Conservation (phyloP, 1,140 invertebrate genomes). For the Fopius arisanus region DNA sequence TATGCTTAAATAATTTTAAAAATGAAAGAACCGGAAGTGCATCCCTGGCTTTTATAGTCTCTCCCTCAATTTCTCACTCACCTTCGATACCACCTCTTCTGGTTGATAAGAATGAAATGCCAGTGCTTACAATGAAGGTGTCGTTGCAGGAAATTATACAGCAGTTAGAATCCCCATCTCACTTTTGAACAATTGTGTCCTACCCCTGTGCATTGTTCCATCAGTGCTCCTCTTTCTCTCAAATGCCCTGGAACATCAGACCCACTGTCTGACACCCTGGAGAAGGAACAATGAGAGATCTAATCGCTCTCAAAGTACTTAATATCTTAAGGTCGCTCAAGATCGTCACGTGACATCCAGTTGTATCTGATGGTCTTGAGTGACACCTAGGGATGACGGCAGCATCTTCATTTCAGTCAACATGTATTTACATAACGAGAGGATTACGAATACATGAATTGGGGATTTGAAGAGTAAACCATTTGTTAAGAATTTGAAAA, state of each 20-base stretch:
- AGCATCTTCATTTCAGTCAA: neutral
- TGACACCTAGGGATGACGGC: neutral
- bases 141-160: slow-evolving; percentile 68
- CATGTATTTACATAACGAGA: neutral
- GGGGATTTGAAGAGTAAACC: neutral
- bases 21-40: neutral
- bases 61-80: neutral
- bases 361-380: slow-evolving; percentile 39
- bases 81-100: neutral
- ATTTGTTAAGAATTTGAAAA: neutral
- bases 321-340: slow-evolving; percentile 63
- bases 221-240: slow-evolving; percentile 37
- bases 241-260: slow-evolving; percentile 39
- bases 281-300: slow-evolving; percentile 63
- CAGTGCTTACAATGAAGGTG: slow-evolving; percentile 62
- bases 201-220: slow-evolving; percentile 40
- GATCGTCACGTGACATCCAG: slow-evolving; percentile 17
- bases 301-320: slow-evolving; percentile 66
- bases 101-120: slow-evolving; percentile 60
- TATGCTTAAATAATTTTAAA: no score
- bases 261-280: slow-evolving; percentile 62
- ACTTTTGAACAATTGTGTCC: slow-evolving; percentile 62
- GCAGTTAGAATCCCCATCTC: slow-evolving; percentile 60
- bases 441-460: neutral
- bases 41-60: neutral